Percentiles rank a stretch among this genome's conserved stretches.
These are phyloP conservation scores for Thysanoteuthis rhombus DNA, from an alignment of 2,888 invertebrate species.

Conservation along the genomic window DNA sequence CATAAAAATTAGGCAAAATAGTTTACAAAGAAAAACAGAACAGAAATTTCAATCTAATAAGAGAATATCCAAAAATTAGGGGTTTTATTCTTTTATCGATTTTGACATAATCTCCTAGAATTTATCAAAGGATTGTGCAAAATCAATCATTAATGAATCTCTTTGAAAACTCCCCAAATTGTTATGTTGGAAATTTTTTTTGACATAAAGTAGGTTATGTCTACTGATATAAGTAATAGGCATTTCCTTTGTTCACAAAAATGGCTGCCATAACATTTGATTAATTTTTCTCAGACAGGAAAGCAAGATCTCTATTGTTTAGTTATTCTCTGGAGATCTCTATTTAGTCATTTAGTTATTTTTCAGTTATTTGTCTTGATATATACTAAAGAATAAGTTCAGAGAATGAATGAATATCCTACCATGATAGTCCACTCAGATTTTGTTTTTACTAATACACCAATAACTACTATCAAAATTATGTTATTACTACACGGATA, in stretches of 20 bases:
- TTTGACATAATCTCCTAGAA: background rate
- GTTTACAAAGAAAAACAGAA: background rate
- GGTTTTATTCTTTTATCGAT: background rate
- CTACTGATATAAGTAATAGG: background rate
- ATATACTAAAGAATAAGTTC: too few species aligned
- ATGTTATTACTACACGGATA: too few species aligned
- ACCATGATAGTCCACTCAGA: too few species aligned
- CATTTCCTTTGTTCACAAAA: background rate
- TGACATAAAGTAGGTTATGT: background rate
- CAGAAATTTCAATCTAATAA: background rate
- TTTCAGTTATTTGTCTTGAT: too few species aligned
- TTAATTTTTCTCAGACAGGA: background rate
- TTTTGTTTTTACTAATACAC: too few species aligned
- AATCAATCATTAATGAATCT: background rate
- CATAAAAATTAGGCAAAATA: background rate
- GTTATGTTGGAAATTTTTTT: background rate
- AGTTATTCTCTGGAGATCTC: too few species aligned
- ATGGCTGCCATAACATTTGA: background rate
- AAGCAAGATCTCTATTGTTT: too few species aligned
- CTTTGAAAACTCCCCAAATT: background rate
- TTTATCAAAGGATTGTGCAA: background rate
- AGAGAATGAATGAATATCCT: too few species aligned
- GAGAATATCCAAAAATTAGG: background rate
- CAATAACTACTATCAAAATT: too few species aligned
- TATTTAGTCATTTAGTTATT: too few species aligned